These are phyloP conservation scores for Burhinus bistriatus DNA, from an alignment of 2,113 vertebrate genomes.

Conservation along the genomic window DNA sequence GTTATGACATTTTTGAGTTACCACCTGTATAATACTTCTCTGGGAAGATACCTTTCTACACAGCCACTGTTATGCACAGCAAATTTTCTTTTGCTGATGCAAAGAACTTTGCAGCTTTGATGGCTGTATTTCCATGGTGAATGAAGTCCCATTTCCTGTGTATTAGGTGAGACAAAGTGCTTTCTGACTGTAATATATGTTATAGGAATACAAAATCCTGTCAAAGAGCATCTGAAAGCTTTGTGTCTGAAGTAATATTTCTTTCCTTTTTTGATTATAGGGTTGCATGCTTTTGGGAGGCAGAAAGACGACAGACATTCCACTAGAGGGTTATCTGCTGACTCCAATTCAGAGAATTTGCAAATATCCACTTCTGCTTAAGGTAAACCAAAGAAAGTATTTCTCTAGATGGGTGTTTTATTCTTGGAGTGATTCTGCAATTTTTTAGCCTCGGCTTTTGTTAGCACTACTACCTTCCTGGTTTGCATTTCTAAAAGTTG, in stretches of 20 bases:
- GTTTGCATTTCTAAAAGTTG: background rate
- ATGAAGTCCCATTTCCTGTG: background rate
- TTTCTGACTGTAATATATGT: background rate
- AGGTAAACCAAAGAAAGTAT: conserved; percentile 77
- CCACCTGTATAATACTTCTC: background rate
- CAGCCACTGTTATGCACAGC: background rate
- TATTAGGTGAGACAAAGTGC: background rate
- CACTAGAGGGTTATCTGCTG: conserved; percentile 94
- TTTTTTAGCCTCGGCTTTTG: background rate
- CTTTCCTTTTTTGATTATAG: conserved; percentile 69
- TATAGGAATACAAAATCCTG: background rate
- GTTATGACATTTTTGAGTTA: background rate
- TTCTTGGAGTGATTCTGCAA: background rate
- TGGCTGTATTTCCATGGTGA: background rate
- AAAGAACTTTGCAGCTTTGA: background rate
- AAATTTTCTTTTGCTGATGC: background rate
- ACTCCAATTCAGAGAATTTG: conserved; percentile 98
- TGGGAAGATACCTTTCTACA: background rate
- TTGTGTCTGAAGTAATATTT: background rate
- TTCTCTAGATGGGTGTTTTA: background rate
- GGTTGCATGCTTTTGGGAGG: conserved; percentile 97
- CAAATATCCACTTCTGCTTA: conserved; percentile 97
- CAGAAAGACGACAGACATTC: conserved; percentile 95
- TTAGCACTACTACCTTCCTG: background rate
- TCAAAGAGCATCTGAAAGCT: background rate